phyloP scores from a whole-genome alignment of 2,888 invertebrate species.

The Lasioglossum lativentre region DNA sequence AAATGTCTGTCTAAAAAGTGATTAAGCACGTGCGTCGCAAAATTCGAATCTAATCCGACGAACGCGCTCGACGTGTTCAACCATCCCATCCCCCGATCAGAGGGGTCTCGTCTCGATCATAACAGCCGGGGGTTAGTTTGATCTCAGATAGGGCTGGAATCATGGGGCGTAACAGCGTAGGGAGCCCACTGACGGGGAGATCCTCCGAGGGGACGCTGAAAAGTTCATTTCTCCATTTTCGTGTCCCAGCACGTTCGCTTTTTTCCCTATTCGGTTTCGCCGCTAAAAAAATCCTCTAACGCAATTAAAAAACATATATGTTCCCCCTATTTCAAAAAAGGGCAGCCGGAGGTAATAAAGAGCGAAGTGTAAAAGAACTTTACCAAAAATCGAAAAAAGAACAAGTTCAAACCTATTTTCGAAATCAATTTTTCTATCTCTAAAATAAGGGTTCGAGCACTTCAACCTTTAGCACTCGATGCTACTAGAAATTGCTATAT shows the following conservation, averaged over 20 bases:
- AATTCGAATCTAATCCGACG: conserved; percentile 8
- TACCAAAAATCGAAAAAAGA: not conserved
- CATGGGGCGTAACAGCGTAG: conserved; percentile 57
- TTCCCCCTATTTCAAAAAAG: not conserved
- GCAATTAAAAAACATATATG: conserved; percentile 32
- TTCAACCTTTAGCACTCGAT: not conserved
- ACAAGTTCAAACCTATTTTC: too few relatives aligned
- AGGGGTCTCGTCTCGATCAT: conserved; percentile 47
- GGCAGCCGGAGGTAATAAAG: not conserved
- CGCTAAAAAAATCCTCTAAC: not conserved
- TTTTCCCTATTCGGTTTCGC: not conserved
- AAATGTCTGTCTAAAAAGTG: not conserved
- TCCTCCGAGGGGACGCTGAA: conserved; percentile 58
- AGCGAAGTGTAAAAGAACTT: not conserved
- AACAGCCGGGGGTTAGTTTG: conserved; percentile 51
- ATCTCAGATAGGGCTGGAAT: conserved; percentile 49
- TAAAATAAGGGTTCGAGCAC: not conserved
- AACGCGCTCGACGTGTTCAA: conserved; percentile 26
- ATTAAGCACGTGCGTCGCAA: conserved; percentile 8
- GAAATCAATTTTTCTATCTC: not conserved
- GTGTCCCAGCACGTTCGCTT: conserved; percentile 73
- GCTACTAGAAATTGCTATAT: not conserved
- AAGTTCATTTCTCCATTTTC: conserved; percentile 78
- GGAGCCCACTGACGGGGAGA: conserved; percentile 29
- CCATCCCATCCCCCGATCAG: conserved; percentile 35